A percentile compares a stretch with the other conserved stretches of the same genome.
phyloP scores from a whole-genome alignment of 2,888 invertebrate genomes.

The Hydrotaea cyrtoneurina region DNA sequence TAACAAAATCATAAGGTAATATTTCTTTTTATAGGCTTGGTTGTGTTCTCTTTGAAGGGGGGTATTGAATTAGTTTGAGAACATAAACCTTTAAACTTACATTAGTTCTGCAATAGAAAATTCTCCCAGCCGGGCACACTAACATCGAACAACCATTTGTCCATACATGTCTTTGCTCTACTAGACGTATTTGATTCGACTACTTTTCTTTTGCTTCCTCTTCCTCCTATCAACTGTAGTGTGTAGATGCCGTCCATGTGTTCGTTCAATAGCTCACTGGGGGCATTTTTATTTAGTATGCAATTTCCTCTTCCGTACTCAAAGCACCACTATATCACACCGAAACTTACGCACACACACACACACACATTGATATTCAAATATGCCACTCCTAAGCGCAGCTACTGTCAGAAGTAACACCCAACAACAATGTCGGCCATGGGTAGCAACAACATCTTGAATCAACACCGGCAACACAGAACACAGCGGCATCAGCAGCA shows the following conservation, averaged over 20 bases:
- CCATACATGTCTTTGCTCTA: not conserved
- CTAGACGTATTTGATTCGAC: not conserved
- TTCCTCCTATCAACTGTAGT: too few relatives aligned
- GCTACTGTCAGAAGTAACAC: not conserved
- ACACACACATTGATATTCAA: not conserved
- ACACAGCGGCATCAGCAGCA: not conserved
- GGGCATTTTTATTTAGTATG: slow-evolving; percentile 64
- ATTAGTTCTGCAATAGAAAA: too few relatives aligned
- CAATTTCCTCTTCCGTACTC: slow-evolving; percentile 64
- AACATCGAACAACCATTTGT: not conserved
- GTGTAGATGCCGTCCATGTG: not conserved
- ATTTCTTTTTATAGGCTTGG: too few relatives aligned
- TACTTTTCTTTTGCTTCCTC: too few relatives aligned
- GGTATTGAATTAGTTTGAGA: too few relatives aligned
- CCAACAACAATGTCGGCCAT: not conserved
- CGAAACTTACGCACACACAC: not conserved
- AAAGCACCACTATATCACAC: slow-evolving; percentile 26
- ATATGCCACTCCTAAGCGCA: not conserved
- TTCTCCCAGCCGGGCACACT: too few relatives aligned
- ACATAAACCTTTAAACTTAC: too few relatives aligned
- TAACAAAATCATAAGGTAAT: too few relatives aligned
- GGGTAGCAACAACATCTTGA: not conserved
- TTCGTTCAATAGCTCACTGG: slow-evolving; percentile 54
- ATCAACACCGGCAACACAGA: not conserved
- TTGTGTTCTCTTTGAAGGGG: too few relatives aligned